Percentiles rank a stretch among this genome's conserved stretches.
Conservation (phyloP, 2,888 invertebrate species). For the Argyresthia goedartella region DNA sequence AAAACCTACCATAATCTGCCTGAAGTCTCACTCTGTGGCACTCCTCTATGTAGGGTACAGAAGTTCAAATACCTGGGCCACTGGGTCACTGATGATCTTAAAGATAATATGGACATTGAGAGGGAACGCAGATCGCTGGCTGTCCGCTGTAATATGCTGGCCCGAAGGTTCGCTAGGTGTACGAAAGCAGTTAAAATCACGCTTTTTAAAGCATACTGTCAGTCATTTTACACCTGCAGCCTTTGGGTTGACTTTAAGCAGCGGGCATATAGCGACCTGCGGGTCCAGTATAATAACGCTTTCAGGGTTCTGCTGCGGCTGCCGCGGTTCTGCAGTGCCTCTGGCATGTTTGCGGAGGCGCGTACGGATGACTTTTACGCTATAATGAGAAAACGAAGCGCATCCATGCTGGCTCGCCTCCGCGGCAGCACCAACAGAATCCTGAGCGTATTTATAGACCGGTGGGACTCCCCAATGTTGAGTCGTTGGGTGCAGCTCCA, state of each 20-base stretch:
- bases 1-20: too few species aligned
- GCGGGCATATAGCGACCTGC: background rate
- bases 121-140: conserved; percentile 5
- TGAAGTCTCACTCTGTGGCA: too few species aligned
- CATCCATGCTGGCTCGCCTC: background rate
- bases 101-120: conserved; percentile 3
- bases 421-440: background rate
- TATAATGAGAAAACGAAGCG: conserved; percentile 3
- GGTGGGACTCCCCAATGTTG: background rate
- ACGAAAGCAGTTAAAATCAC: background rate
- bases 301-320: background rate
- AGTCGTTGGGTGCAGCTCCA: background rate
- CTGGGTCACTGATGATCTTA: conserved; percentile 1
- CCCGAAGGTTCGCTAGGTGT: conserved; percentile 4
- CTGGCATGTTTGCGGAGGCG: background rate
- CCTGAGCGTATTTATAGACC: background rate
- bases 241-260: conserved; percentile 5
- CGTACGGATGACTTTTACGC: conserved; percentile 3
- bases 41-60: too few species aligned
- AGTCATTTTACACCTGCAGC: conserved; percentile 3
- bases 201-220: conserved; percentile 4
- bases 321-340: background rate
- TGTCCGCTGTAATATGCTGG: conserved; percentile 6
- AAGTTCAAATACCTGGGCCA: background rate
- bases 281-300: background rate